Percentiles rank a stretch among this genome's conserved stretches.
Evolutionary conservation across 2,888 invertebrate genomes (phyloP).

Genomic region (Phorcus lineatus): DNA sequence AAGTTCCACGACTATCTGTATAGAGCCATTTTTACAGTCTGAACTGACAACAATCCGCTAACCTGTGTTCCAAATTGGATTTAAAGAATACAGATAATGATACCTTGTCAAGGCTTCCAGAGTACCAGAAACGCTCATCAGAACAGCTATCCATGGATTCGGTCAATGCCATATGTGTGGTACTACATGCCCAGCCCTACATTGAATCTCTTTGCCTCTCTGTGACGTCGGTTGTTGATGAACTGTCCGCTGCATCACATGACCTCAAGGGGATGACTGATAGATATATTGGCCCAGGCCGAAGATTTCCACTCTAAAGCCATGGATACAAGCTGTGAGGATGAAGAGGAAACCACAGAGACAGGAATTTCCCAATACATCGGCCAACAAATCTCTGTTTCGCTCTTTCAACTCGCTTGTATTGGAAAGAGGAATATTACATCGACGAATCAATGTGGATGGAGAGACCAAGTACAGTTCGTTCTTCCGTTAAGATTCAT

Average conservation of each 20-base stretch:
- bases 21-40: too few species aligned
- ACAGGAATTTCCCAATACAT: background rate
- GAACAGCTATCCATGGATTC: background rate
- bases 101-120: too few species aligned
- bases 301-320: background rate
- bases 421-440: too few species aligned
- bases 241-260: background rate
- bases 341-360: background rate
- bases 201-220: background rate
- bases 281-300: background rate
- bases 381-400: background rate
- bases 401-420: background rate
- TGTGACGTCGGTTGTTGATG: background rate
- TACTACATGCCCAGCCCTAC: background rate
- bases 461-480: too few species aligned
- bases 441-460: too few species aligned
- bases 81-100: too few species aligned
- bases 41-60: too few species aligned
- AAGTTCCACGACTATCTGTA: too few species aligned
- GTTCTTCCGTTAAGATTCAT: too few species aligned
- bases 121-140: background rate
- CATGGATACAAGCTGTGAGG: background rate
- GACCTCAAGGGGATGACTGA: background rate
- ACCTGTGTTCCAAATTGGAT: too few species aligned
- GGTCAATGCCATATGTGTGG: background rate